phyloP scores from a whole-genome alignment of 1,140 invertebrate species.

The Neomicropteryx cornuta region DNA sequence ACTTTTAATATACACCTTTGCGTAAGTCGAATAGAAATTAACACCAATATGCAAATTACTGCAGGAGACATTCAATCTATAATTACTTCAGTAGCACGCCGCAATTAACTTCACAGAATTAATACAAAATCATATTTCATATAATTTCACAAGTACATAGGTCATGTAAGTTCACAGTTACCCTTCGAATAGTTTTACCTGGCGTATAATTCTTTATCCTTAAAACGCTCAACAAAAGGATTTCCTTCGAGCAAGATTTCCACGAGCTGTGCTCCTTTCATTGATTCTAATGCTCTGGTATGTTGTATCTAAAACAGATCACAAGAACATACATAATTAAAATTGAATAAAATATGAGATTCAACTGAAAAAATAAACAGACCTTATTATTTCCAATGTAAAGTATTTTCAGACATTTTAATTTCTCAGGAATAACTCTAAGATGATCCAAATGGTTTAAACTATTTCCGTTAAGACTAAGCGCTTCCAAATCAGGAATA shows the following conservation, averaged over 20 bases:
- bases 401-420: slow-evolving; percentile 66
- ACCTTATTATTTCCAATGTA: slow-evolving; percentile 78
- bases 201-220: slow-evolving; percentile 65
- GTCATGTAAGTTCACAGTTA: too few species aligned
- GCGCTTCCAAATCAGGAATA: slow-evolving; percentile 67
- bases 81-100: too few species aligned
- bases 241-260: slow-evolving; percentile 74
- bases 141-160: too few species aligned
- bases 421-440: slow-evolving; percentile 46
- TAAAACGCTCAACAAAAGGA: slow-evolving; percentile 66
- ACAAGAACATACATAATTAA: slow-evolving; percentile 8
- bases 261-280: slow-evolving; percentile 58
- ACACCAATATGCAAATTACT: too few species aligned
- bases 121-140: too few species aligned
- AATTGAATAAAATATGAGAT: slow-evolving; percentile 7
- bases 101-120: too few species aligned
- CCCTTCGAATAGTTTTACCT: too few species aligned
- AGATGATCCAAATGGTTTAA: slow-evolving; percentile 57
- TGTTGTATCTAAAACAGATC: slow-evolving; percentile 59
- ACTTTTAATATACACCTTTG: too few species aligned
- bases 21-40: too few species aligned
- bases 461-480: slow-evolving; percentile 77
- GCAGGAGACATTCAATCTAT: too few species aligned
- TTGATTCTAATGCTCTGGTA: slow-evolving; percentile 52
- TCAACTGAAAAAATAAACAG: slow-evolving; percentile 19